Evolutionary conservation across 1,140 invertebrate genomes (phyloP).

Genomic region (Solen grandis): DNA sequence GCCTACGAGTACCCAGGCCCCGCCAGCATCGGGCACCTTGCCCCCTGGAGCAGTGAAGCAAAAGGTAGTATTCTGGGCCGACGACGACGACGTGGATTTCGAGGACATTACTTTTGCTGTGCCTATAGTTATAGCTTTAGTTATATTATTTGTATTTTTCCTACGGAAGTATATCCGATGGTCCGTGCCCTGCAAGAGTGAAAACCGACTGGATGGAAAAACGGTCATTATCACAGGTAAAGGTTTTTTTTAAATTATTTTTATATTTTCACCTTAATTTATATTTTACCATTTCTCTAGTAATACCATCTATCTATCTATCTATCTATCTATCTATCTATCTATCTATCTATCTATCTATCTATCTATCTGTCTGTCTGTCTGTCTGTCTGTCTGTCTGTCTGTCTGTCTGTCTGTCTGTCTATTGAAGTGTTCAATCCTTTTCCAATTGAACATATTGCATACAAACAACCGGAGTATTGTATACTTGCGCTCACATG

Average conservation of each 20-base stretch:
- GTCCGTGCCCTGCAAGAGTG: conserved; percentile 62
- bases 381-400: too few species aligned
- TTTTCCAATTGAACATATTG: too few species aligned
- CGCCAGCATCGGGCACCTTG: background rate
- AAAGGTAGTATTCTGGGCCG: conserved; percentile 45
- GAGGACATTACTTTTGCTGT: conserved; percentile 60
- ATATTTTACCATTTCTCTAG: too few species aligned
- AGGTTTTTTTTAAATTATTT: background rate
- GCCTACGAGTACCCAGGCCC: background rate
- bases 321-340: too few species aligned
- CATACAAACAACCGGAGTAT: too few species aligned
- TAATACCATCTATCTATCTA: too few species aligned
- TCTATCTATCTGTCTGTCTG: too few species aligned
- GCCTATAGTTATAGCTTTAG: conserved; percentile 60
- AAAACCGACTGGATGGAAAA: conserved; percentile 73
- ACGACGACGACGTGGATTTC: conserved; percentile 51
- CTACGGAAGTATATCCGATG: conserved; percentile 70
- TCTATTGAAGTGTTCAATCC: too few species aligned
- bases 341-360: too few species aligned
- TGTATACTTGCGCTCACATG: too few species aligned
- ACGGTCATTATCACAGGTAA: conserved; percentile 76
- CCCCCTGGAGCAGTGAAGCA: background rate
- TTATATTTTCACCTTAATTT: background rate
- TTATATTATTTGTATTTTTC: conserved; percentile 68
- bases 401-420: too few species aligned